Percentiles rank a stretch among this genome's conserved stretches.
These are phyloP conservation scores for Cottus gobio DNA, from an alignment of 2,113 vertebrate species.

Conservation along the genomic window DNA sequence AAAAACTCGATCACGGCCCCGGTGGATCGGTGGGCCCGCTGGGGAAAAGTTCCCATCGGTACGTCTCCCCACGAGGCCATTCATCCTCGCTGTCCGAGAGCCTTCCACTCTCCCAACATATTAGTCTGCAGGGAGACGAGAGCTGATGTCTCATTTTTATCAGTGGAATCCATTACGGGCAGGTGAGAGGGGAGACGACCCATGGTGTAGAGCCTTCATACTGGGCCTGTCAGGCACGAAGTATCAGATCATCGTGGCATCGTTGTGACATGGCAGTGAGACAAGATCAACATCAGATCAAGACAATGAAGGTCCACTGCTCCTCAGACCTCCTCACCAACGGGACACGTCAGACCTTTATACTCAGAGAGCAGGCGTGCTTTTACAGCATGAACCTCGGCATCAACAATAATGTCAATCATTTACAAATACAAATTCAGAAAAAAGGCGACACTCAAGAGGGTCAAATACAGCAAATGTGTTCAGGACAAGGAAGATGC, in stretches of 20 bases:
- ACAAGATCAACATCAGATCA: neutral
- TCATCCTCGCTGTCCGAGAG: conserved; percentile 55
- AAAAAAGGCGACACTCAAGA: neutral
- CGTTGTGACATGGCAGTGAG: neutral
- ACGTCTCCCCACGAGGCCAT: conserved; percentile 66
- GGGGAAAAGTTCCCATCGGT: conserved; percentile 73
- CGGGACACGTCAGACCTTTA: neutral
- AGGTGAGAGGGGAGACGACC: conserved; percentile 27
- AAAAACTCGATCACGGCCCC: conserved; percentile 59
- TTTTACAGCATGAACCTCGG: neutral
- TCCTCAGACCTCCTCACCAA: conserved; percentile 1
- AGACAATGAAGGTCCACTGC: neutral
- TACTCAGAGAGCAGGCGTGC: neutral
- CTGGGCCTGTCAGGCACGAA: conserved; percentile 4
- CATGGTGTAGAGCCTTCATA: conserved; percentile 14
- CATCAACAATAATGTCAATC: neutral
- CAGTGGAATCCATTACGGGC: conserved; percentile 64
- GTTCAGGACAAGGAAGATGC: neutral
- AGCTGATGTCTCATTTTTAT: conserved; percentile 68
- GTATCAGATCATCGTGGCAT: conserved; percentile 14
- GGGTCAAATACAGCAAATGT: neutral
- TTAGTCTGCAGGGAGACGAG: conserved; percentile 63
- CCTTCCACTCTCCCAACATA: conserved; percentile 61
- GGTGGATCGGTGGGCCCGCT: no score
- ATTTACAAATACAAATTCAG: neutral